Evolutionary conservation across 2,113 vertebrate genomes (phyloP).

Genomic region (Oceanites oceanicus): DNA sequence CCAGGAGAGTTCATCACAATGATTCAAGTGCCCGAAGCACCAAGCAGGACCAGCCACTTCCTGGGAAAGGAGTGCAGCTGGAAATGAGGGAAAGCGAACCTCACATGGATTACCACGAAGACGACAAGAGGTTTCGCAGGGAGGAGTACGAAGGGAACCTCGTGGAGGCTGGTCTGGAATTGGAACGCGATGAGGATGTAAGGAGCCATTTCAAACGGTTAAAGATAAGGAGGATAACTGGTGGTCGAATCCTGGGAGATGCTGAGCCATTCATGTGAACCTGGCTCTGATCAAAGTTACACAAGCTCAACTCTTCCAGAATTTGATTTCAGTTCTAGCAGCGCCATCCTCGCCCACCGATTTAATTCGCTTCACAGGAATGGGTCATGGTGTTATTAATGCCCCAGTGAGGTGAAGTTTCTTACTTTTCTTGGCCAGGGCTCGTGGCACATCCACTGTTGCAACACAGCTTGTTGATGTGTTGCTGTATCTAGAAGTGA

Average conservation of each 20-base stretch:
- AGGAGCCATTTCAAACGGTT: background rate
- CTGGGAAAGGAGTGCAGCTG: conserved; percentile 69
- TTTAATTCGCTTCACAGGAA: background rate
- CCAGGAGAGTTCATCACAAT: conserved; percentile 65
- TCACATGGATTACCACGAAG: conserved; percentile 80
- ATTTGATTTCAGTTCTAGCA: background rate
- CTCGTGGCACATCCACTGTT: background rate
- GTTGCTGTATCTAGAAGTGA: background rate
- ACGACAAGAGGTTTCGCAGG: conserved; percentile 84
- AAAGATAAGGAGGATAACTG: background rate
- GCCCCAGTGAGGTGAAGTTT: background rate
- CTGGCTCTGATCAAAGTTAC: background rate
- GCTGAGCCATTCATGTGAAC: background rate
- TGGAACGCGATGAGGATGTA: conserved; percentile 91
- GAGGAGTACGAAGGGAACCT: conserved; percentile 93
- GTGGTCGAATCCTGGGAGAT: background rate
- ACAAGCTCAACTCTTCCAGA: background rate
- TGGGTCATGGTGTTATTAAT: background rate
- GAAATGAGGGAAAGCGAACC: conserved; percentile 74
- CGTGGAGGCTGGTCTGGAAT: conserved; percentile 86
- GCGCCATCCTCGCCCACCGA: background rate
- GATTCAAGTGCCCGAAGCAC: conserved; percentile 68
- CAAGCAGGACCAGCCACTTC: conserved; percentile 68
- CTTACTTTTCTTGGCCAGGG: background rate
- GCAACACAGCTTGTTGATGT: background rate